Base-by-base conservation (phyloP, 2,797 vertebrate genomes). In the Spheniscus humboldti region DNA sequence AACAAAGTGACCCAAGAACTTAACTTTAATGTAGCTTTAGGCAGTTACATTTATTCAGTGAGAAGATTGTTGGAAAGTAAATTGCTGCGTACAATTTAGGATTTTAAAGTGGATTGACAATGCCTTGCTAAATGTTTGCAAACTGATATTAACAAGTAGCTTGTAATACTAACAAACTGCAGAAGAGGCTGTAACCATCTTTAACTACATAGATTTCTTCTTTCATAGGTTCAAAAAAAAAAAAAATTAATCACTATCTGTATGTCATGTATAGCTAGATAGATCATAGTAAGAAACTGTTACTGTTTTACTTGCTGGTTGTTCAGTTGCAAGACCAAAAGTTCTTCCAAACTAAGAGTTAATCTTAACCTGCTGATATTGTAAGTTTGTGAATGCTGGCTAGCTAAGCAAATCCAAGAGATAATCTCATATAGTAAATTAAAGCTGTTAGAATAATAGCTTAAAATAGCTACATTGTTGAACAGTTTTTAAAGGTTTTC, bases 391-490 rank as follows among this genome's bases (percentile, higher is more conserved):
- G 78, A 82, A 47, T 18, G 30, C 37, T 92, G 91, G 19, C 66
- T 80, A 83, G 57, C 52, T 83, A 39, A 93, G 50, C 81, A 94
- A 91, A 80, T 88, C 35, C 39, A 67, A 45, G 66, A 89, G 74
- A 55, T 35, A 83, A 87, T 90, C 53, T 86, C 64, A n/a, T 68
- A 41, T 11, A 79, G 72, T 68, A 80, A 91, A 78, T 91, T 37
- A 67, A 92, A 93, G 72, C 66, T 73, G n/a, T 77, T 87, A 57
- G 53, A 80, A 91, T 67, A 91, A 90, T 90, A 75, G 43, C 43
- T 87, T 80, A 37, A 86, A 92, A 67, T 59, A 68, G 33, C 72
- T 62, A 30, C 74, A 68, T 93, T 92, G 96, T 95, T 94, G 57
- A 86, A 53, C 55, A 64, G 68, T 86, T 45, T 83, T 48, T 80